A percentile compares a stretch with the other conserved stretches of the same genome.
Evolutionary conservation across 2,113 vertebrate genomes (phyloP).

Genomic region (Halichoeres trimaculatus): DNA sequence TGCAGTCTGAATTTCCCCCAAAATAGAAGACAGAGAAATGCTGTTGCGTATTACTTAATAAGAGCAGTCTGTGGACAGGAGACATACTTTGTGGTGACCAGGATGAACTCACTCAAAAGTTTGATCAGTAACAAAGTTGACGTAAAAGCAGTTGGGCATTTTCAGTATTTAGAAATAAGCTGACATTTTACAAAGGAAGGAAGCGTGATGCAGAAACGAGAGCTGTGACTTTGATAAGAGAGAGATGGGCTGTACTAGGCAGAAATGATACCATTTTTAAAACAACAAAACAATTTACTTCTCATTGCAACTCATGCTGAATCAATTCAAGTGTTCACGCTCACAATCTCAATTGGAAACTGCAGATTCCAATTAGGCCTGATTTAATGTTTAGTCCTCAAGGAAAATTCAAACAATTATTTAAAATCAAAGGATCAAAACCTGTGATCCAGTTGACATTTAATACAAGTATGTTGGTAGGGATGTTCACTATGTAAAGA

Average conservation of each 20-base stretch:
- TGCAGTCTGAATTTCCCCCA: not conserved
- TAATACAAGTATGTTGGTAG: no score
- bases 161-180: not conserved
- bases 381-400: no score
- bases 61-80: not conserved
- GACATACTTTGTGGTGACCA: not conserved
- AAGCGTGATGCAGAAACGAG: not conserved
- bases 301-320: no score
- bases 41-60: not conserved
- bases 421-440: no score
- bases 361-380: no score
- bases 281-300: no score
- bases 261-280: not conserved
- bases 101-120: not conserved
- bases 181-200: slow-evolving; percentile 8
- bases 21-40: not conserved
- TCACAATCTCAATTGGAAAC: no score
- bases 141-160: not conserved
- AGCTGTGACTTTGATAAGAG: not conserved
- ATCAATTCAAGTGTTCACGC: no score
- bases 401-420: no score
- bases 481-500: no score
- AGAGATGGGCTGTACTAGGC: not conserved
- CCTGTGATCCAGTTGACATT: no score
- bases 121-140: not conserved